Evolutionary conservation across 2,888 invertebrate genomes (phyloP), one percentile per base, ranked within the genome.

Genomic region (Melipona beecheii): DNA sequence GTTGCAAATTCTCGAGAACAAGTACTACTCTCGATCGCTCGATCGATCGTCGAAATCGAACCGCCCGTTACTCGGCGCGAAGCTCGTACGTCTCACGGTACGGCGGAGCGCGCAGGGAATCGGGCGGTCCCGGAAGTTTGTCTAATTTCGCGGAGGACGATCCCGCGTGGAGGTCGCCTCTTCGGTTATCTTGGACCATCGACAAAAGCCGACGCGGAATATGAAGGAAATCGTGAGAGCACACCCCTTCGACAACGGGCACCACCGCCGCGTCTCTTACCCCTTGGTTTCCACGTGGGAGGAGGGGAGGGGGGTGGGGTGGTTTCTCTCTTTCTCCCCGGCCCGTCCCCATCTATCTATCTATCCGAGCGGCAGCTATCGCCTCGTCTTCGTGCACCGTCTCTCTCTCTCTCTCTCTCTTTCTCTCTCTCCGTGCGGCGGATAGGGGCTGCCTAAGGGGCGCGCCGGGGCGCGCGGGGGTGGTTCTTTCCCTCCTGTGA

Each of bases 401-500:
- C 90, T 90, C 91, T 90, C 92, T 90, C 36, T 88, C 90, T 90
- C 91, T 91, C 90, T 90, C 91, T 90, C 92, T 90, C 36, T 36
- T 91, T 52, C 52, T 52, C 4, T 52, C 52, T 52, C 19, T 52
- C 21, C 24, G 90, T 90, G 91, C 91, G 91, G 89, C 87, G 90
- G 86, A 90, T 85, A 90, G 85, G 27, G 88, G 90, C 79, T 87
- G 88, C 76, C 87, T 87, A 88, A 90, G 90, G 91, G 92, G 90
- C 84, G 87, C 86, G 86, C 71, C 89, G 86, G 87, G 86, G 70
- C 43, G 80, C 75, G 83, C 84, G 89, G 91, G 92, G 93, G 93
- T 93, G 93, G 94, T 93, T 94, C 94, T 94, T 94, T 94, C 93
- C 94, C 94, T 94, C 94, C 93, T 90, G 93, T 94, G 93, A 93